These are phyloP conservation scores for Platyscapa corneri DNA, from an alignment of 1,140 invertebrate genomes.

Conservation along the genomic window DNA sequence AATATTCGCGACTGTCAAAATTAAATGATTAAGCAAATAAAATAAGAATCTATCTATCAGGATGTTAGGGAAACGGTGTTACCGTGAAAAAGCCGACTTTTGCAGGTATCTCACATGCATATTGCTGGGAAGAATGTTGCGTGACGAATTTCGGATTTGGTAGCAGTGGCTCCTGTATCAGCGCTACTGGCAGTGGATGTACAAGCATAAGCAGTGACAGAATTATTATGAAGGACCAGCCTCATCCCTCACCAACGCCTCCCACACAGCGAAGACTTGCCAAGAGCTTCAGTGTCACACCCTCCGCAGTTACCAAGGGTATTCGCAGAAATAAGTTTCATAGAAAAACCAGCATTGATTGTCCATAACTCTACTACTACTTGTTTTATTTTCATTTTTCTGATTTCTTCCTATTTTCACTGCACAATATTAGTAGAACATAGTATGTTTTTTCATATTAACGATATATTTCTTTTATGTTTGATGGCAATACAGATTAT, in stretches of 20 bases:
- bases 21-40: background rate
- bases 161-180: conserved; percentile 48
- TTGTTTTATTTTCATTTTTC: conserved; percentile 41
- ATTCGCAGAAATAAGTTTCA: conserved; percentile 52
- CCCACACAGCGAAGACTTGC: conserved; percentile 87
- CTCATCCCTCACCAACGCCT: conserved; percentile 82
- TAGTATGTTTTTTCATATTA: conserved; percentile 22
- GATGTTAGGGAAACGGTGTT: conserved; percentile 60
- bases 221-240: conserved; percentile 69
- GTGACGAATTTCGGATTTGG: conserved; percentile 64
- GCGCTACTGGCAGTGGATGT: conserved; percentile 27
- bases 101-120: conserved; percentile 73
- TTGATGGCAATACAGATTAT: background rate
- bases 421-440: conserved; percentile 21
- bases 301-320: conserved; percentile 79
- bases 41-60: background rate
- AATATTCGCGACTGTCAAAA: background rate
- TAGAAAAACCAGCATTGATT: conserved; percentile 11
- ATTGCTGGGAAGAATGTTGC: conserved; percentile 74
- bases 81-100: conserved; percentile 61
- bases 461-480: background rate
- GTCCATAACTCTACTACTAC: conserved; percentile 36
- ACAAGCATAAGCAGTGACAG: conserved; percentile 64
- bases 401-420: conserved; percentile 38
- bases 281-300: conserved; percentile 90